Conservation (phyloP, 2,113 vertebrate genomes). For the Larimichthys polyactis region DNA sequence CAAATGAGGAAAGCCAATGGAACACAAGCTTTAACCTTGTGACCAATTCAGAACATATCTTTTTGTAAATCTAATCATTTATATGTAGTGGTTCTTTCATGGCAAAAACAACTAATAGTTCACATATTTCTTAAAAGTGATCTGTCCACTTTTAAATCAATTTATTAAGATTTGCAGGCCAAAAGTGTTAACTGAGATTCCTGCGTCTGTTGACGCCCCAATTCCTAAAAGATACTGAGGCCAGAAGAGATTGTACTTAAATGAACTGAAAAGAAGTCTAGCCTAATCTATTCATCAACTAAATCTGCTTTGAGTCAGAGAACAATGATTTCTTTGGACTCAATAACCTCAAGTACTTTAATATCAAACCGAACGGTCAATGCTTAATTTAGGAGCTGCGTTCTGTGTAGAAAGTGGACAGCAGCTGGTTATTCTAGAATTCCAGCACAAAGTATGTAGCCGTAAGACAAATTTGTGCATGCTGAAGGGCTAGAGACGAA, state of each 20-base stretch:
- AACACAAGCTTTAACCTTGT: slow-evolving; percentile 35
- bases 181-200: slow-evolving; percentile 25
- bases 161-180: slow-evolving; percentile 40
- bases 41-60: slow-evolving; percentile 20
- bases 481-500: not conserved
- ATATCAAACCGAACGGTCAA: not conserved
- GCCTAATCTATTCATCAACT: not conserved
- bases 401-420: not conserved
- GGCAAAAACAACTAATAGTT: slow-evolving; percentile 1
- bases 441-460: not conserved
- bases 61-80: slow-evolving; percentile 34
- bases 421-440: not conserved
- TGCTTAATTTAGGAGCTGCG: not conserved
- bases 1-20: slow-evolving; percentile 42
- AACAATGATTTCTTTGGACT: slow-evolving; percentile 12
- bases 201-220: slow-evolving; percentile 38
- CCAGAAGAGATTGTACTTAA: slow-evolving; percentile 40
- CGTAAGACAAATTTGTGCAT: not conserved
- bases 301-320: slow-evolving; percentile 3
- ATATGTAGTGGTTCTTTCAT: slow-evolving; percentile 2
- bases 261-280: not conserved
- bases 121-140: not conserved
- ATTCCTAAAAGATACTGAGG: slow-evolving; percentile 36
- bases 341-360: not conserved
- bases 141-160: not conserved